These are phyloP conservation scores for Heloderma charlesbogerti DNA, from an alignment of 2,113 vertebrate genomes.

Conservation along the genomic window DNA sequence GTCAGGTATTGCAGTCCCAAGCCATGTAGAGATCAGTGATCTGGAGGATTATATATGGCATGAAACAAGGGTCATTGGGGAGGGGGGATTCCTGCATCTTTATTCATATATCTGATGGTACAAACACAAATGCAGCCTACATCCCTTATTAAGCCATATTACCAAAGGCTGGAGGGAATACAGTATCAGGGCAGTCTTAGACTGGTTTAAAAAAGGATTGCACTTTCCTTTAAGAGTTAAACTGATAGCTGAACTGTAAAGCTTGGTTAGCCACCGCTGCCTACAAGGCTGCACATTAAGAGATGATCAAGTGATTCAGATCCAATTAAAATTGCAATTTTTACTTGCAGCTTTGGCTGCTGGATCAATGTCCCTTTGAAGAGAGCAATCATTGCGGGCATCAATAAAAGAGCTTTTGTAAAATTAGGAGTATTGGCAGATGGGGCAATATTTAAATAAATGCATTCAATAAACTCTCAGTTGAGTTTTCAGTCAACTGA, in stretches of 20 bases:
- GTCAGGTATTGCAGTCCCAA: too few species aligned
- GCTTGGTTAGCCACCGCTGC: neutral
- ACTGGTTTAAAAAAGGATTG: neutral
- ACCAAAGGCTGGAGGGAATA: neutral
- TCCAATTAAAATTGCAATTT: neutral
- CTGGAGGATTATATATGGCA: neutral
- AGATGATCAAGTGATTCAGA: neutral
- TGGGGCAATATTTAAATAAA: constrained; percentile 39
- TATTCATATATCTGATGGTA: neutral
- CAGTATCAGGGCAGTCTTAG: neutral
- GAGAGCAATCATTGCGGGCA: constrained; percentile 13
- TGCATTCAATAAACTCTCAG: constrained; percentile 15
- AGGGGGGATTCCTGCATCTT: too few species aligned
- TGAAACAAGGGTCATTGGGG: too few species aligned
- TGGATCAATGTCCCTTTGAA: constrained; percentile 44
- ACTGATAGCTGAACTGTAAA: neutral
- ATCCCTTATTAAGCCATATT: neutral
- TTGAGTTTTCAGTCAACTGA: constrained; percentile 33
- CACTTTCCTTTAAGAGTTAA: neutral
- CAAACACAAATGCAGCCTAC: neutral
- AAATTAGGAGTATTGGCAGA: constrained; percentile 38
- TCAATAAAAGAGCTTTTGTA: constrained; percentile 39
- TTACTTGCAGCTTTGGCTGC: constrained; percentile 7
- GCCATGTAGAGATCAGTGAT: too few species aligned
- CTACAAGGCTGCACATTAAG: constrained; percentile 14